Percentiles rank a stretch among this genome's conserved stretches.
These are phyloP conservation scores for Chiroxiphia lanceolata DNA, from an alignment of 2,797 vertebrate genomes.

Conservation along the genomic window DNA sequence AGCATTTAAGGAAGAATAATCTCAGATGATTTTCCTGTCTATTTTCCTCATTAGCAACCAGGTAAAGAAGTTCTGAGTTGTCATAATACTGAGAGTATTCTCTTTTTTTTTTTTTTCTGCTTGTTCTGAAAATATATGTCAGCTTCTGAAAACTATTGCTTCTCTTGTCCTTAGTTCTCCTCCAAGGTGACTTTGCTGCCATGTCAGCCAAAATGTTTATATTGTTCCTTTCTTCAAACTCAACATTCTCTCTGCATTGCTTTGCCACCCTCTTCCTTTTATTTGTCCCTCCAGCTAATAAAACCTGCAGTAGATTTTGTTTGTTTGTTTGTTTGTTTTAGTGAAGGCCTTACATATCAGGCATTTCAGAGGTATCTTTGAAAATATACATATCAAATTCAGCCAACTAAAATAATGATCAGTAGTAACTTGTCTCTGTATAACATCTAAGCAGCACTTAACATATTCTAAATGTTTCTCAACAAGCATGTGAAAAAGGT, in stretches of 20 bases:
- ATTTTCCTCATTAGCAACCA: background rate
- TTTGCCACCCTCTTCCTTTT: constrained; percentile 6
- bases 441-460: background rate
- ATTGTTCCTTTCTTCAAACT: constrained; percentile 2
- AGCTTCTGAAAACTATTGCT: constrained; percentile 11
- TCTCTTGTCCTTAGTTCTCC: constrained; percentile 6
- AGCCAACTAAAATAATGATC: background rate
- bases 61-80: background rate
- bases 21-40: constrained; percentile 12
- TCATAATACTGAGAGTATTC: background rate
- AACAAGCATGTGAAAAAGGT: background rate
- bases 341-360: background rate
- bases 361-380: background rate
- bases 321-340: background rate
- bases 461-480: background rate
- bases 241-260: background rate
- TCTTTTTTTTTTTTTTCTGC: background rate
- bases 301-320: background rate
- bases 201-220: constrained; percentile 12
- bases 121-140: background rate
- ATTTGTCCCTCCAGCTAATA: constrained; percentile 14
- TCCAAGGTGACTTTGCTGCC: background rate
- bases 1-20: constrained; percentile 26
- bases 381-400: background rate
- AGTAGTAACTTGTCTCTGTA: background rate